These are phyloP conservation scores for Lordiphosa andalusiaca DNA, from an alignment of 2,888 invertebrate species.

Conservation along the genomic window DNA sequence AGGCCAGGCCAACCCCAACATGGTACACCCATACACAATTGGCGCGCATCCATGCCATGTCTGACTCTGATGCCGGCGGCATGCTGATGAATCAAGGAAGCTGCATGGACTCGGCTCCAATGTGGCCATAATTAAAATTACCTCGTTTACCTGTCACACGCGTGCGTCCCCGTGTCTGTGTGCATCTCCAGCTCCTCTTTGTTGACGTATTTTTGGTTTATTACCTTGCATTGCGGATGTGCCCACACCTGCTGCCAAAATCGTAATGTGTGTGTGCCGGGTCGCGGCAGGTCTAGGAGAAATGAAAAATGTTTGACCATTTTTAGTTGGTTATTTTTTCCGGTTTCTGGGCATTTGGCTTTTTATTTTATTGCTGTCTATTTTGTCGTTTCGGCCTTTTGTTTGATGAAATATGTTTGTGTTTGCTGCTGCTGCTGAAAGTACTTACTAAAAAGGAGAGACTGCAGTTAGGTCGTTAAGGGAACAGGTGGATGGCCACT, in stretches of 20 bases:
- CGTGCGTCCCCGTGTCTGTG: background rate
- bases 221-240: constrained; percentile 71
- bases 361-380: constrained; percentile 50
- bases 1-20: constrained; percentile 49
- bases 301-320: constrained; percentile 26
- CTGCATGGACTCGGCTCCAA: constrained; percentile 33
- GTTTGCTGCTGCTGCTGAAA: constrained; percentile 31
- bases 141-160: constrained; percentile 62
- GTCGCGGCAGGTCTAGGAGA: constrained; percentile 6
- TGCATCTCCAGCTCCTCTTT: constrained; percentile 40
- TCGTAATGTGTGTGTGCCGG: constrained; percentile 42
- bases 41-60: constrained; percentile 61
- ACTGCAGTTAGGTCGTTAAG: constrained; percentile 13
- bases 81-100: constrained; percentile 56
- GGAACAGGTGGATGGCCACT: constrained; percentile 7
- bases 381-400: constrained; percentile 44
- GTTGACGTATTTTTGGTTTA: constrained; percentile 72
- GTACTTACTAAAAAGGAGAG: constrained; percentile 17
- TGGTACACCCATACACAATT: constrained; percentile 40
- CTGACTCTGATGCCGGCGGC: constrained; percentile 35
- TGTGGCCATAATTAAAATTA: constrained; percentile 73
- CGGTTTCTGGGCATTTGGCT: constrained; percentile 13
- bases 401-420: constrained; percentile 68
- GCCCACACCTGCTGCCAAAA: constrained; percentile 51
- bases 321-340: constrained; percentile 18